phyloP scores from a whole-genome alignment of 2,113 vertebrate species.

The Apus apus region DNA sequence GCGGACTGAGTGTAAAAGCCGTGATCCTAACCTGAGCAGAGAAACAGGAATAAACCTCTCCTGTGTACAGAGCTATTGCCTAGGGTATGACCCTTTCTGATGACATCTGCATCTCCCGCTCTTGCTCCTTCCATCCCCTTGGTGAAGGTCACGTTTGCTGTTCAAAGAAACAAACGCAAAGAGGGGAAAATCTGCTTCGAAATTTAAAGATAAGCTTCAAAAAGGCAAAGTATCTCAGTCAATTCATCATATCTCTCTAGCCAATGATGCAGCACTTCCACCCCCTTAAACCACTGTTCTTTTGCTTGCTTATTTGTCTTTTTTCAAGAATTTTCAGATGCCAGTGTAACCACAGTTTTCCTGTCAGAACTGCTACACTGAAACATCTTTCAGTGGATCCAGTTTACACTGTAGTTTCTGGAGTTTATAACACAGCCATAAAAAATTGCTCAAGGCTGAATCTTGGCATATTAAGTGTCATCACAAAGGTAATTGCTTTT shows the following conservation, averaged over 20 bases:
- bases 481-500: conserved; percentile 77
- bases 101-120: neutral
- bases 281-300: conserved; percentile 18
- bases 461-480: conserved; percentile 75
- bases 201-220: conserved; percentile 42
- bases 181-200: neutral
- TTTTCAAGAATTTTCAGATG: conserved; percentile 28
- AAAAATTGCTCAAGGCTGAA: conserved; percentile 77
- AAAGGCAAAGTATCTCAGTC: conserved; percentile 34
- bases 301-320: conserved; percentile 31
- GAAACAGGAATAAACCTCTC: neutral
- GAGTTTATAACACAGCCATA: conserved; percentile 71
- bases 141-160: neutral
- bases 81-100: neutral
- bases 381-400: conserved; percentile 57
- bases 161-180: conserved; percentile 5
- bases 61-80: accelerated
- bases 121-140: neutral
- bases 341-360: conserved; percentile 25
- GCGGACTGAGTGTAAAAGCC: neutral
- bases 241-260: neutral
- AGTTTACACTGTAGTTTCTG: conserved; percentile 59
- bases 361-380: conserved; percentile 46
- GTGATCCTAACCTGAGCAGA: neutral
- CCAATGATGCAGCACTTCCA: conserved; percentile 20